Evolutionary conservation across 2,888 invertebrate genomes (phyloP).

Genomic region (Drosophila melanosoma): DNA sequence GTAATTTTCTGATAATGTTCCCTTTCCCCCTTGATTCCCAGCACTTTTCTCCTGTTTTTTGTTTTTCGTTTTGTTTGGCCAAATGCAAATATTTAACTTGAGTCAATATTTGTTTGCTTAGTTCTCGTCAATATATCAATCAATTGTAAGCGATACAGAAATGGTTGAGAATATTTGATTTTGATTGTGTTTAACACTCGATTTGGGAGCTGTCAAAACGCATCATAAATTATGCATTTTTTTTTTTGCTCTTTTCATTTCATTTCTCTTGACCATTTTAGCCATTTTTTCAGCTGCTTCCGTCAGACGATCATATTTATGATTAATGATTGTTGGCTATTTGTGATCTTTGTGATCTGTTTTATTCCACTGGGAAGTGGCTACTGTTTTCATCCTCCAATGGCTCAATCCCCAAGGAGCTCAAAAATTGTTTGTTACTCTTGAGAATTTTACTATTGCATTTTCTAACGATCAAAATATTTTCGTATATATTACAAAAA

Average conservation of each 20-base stretch:
- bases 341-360: conserved; percentile 17
- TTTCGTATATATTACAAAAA: conserved; percentile 54
- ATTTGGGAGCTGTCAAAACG: conserved; percentile 64
- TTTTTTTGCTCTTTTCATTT: conserved; percentile 1
- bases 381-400: conserved; percentile 60
- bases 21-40: conserved; percentile 2
- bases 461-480: conserved; percentile 76
- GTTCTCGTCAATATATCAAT: conserved; percentile 13
- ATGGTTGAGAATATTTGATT: conserved; percentile 7
- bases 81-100: conserved; percentile 47
- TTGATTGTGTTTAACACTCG: conserved; percentile 12
- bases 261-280: conserved; percentile 1
- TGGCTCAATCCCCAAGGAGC: conserved; percentile 11
- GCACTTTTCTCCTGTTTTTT: neutral
- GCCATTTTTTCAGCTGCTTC: conserved; percentile 59
- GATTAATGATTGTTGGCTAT: conserved; percentile 50
- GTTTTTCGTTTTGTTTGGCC: conserved; percentile 3
- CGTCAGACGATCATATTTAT: conserved; percentile 50
- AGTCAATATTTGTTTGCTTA: conserved; percentile 36
- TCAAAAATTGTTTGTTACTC: conserved; percentile 72
- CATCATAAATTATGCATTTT: conserved; percentile 69
- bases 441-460: conserved; percentile 41
- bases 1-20: conserved; percentile 81
- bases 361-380: conserved; percentile 64
- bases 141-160: conserved; percentile 66